phyloP scores from a whole-genome alignment of 2,888 invertebrate genomes.

The Byasa hedistus region DNA sequence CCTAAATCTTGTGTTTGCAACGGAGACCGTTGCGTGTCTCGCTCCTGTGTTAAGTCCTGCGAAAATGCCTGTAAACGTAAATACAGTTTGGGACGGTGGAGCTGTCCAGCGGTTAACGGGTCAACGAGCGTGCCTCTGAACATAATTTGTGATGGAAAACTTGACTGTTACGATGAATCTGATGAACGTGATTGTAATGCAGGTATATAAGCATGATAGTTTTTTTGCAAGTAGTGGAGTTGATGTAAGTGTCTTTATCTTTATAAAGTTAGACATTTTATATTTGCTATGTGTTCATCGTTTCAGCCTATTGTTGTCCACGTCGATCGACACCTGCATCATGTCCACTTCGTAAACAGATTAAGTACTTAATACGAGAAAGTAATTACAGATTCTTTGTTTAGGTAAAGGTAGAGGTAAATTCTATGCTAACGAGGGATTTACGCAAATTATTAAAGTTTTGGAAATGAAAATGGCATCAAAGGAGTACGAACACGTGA shows the following conservation, averaged over 20 bases:
- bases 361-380: not conserved
- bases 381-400: not conserved
- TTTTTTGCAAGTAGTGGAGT: not conserved
- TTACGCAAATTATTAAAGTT: conserved; percentile 19
- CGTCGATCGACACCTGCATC: too few relatives aligned
- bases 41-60: conserved; percentile 49
- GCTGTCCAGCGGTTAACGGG: conserved; percentile 50
- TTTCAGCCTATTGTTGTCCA: too few relatives aligned
- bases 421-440: conserved; percentile 25
- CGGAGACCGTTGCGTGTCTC: conserved; percentile 41
- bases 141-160: conserved; percentile 64
- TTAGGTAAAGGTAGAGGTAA: conserved; percentile 25
- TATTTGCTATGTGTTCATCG: not conserved
- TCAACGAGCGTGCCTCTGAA: conserved; percentile 47
- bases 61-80: conserved; percentile 54
- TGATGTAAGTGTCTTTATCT: not conserved
- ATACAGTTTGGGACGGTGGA: conserved; percentile 49
- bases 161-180: conserved; percentile 63
- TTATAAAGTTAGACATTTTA: too few relatives aligned
- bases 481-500: conserved; percentile 16
- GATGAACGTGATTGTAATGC: conserved; percentile 58
- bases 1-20: conserved; percentile 49
- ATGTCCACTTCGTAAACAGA: too few relatives aligned
- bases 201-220: conserved; percentile 40
- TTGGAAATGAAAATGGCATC: conserved; percentile 30